These are phyloP conservation scores for Phortica okadai DNA, from an alignment of 2,888 invertebrate species.

Conservation along the genomic window DNA sequence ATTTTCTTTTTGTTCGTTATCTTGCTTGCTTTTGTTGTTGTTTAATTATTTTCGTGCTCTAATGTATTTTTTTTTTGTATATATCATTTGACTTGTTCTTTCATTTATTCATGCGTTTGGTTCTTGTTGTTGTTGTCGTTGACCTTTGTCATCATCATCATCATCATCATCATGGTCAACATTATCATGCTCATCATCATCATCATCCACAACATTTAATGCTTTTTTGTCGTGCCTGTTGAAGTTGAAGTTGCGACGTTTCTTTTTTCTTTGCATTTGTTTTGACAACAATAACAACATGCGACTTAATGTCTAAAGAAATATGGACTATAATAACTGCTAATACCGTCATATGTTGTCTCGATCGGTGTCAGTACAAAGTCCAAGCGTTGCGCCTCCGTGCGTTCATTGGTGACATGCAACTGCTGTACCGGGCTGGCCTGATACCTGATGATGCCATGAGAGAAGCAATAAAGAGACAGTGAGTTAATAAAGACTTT, in stretches of 20 bases:
- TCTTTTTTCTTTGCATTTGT: background rate
- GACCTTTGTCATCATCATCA: too few relatives aligned
- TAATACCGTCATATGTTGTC: conserved; percentile 74
- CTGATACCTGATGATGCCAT: conserved; percentile 76
- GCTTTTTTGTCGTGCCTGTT: too few relatives aligned
- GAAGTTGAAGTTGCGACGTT: background rate
- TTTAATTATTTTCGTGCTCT: too few relatives aligned
- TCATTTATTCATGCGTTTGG: too few relatives aligned
- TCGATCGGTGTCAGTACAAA: conserved; percentile 73
- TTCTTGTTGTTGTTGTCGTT: too few relatives aligned
- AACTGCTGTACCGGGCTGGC: conserved; percentile 75
- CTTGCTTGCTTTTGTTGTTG: too few relatives aligned
- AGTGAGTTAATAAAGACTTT: background rate
- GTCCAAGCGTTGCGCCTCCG: conserved; percentile 72
- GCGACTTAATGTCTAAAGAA: conserved; percentile 70
- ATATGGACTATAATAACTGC: conserved; percentile 74
- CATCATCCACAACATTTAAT: too few relatives aligned
- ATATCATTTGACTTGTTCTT: too few relatives aligned
- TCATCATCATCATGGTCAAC: too few relatives aligned
- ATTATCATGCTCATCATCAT: too few relatives aligned
- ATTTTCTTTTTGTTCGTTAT: too few relatives aligned
- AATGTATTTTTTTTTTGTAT: too few relatives aligned
- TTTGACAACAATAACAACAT: background rate
- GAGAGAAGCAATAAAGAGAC: background rate
- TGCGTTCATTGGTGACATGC: conserved; percentile 74